phyloP scores from a whole-genome alignment of 2,888 invertebrate genomes.

The Epinotia bilunana region DNA sequence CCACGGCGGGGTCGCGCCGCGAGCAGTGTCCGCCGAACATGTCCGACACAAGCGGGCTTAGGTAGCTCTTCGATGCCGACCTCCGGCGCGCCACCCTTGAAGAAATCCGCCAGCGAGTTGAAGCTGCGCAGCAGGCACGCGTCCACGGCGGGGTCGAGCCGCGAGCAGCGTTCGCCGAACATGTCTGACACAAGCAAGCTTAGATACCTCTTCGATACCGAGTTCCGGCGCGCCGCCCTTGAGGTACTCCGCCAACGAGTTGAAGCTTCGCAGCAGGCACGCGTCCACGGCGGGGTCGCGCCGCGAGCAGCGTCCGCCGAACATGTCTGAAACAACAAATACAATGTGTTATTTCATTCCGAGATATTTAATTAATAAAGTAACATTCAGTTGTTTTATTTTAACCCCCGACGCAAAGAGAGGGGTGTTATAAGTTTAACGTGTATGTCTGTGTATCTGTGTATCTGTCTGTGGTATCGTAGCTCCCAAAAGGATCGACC shows the following conservation, averaged over 20 bases:
- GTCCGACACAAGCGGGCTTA: conserved; percentile 51
- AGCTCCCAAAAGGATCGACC: no score
- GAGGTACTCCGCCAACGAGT: conserved; percentile 88
- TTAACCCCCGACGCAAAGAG: no score
- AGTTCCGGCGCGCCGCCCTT: conserved; percentile 90
- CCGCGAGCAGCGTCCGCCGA: conserved; percentile 89
- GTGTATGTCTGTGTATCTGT: no score
- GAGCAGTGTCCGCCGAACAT: conserved; percentile 85
- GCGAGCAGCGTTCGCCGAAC: conserved; percentile 86
- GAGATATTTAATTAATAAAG: no score
- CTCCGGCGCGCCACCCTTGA: conserved; percentile 90
- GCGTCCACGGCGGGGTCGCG: conserved; percentile 88
- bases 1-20: conserved; percentile 87
- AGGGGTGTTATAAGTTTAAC: no score
- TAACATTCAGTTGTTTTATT: no score
- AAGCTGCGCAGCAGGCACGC: conserved; percentile 89
- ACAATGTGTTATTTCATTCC: not conserved
- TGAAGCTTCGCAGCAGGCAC: conserved; percentile 90
- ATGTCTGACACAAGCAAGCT: conserved; percentile 16
- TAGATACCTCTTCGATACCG: conserved; percentile 87
- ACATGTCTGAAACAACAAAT: conserved; percentile 83
- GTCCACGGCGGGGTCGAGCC: conserved; percentile 88
- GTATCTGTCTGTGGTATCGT: no score
- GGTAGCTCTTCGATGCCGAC: conserved; percentile 88
- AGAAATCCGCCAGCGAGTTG: conserved; percentile 88